These are phyloP conservation scores for Eumacrocentrus americanus DNA, from an alignment of 2,888 invertebrate genomes.

Conservation along the genomic window DNA sequence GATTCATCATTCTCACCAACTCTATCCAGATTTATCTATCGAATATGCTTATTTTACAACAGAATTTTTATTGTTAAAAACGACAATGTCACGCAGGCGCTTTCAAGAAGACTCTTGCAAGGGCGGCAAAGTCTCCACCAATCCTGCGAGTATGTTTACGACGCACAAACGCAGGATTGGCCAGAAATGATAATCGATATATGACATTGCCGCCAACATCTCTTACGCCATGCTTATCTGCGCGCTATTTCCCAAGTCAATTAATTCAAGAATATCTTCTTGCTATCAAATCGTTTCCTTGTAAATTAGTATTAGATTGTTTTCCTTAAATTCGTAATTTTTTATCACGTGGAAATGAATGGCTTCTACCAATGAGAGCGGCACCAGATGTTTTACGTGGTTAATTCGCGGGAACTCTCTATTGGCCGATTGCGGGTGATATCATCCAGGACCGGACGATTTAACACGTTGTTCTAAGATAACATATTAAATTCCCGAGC, in stretches of 20 bases:
- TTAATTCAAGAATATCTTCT: too few species aligned
- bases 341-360: too few species aligned
- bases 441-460: slow-evolving; percentile 42
- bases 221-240: background rate
- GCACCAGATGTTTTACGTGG: slow-evolving; percentile 44
- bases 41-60: too few species aligned
- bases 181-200: slow-evolving; percentile 47
- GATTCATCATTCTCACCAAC: background rate
- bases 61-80: too few species aligned
- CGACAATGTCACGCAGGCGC: slow-evolving; percentile 20
- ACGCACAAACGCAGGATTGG: slow-evolving; percentile 51
- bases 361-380: too few species aligned
- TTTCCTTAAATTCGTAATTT: too few species aligned
- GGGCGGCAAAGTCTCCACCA: slow-evolving; percentile 45
- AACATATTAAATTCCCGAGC: background rate
- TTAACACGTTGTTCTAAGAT: background rate
- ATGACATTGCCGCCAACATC: slow-evolving; percentile 36
- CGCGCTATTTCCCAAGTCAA: too few species aligned
- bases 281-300: too few species aligned
- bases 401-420: slow-evolving; percentile 39
- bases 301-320: too few species aligned
- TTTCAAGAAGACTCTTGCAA: slow-evolving; percentile 21
- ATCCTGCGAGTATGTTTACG: slow-evolving; percentile 44
- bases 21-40: background rate
- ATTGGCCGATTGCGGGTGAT: slow-evolving; percentile 45